These are phyloP conservation scores for Fragum sueziense DNA, from an alignment of 2,888 invertebrate genomes.

Conservation along the genomic window DNA sequence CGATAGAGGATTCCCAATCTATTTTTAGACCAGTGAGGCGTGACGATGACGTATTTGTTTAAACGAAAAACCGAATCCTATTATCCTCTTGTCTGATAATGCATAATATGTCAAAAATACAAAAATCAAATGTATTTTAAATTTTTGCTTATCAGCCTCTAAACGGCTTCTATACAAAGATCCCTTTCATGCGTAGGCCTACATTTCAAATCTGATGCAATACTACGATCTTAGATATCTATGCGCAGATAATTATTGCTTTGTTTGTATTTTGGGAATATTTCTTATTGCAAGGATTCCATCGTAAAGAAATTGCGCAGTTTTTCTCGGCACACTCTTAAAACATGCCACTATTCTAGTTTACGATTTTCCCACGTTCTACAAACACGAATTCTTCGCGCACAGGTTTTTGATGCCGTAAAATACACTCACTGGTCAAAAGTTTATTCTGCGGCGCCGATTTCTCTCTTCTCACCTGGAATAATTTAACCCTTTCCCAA, in stretches of 20 bases:
- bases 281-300: not conserved
- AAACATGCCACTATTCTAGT: slow-evolving; percentile 4
- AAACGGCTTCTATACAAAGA: too few species aligned
- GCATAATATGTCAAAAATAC: too few species aligned
- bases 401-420: slow-evolving; percentile 13
- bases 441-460: slow-evolving; percentile 20
- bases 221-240: not conserved
- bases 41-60: too few species aligned
- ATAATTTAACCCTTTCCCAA: too few species aligned
- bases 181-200: too few species aligned
- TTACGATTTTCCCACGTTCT: slow-evolving; percentile 21
- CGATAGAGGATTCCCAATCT: too few species aligned
- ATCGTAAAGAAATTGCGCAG: slow-evolving; percentile 19
- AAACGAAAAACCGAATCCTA: too few species aligned
- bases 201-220: too few species aligned
- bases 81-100: too few species aligned
- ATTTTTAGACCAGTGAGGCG: too few species aligned
- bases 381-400: slow-evolving; percentile 17
- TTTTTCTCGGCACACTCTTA: slow-evolving; percentile 12
- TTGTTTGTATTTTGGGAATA: not conserved
- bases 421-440: slow-evolving; percentile 19
- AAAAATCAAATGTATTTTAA: too few species aligned
- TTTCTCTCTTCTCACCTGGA: slow-evolving; percentile 5
- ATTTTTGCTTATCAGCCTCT: too few species aligned
- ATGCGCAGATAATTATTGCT: not conserved